Conservation (phyloP, 2,888 invertebrate genomes). For the Tiphia femorata region DNA sequence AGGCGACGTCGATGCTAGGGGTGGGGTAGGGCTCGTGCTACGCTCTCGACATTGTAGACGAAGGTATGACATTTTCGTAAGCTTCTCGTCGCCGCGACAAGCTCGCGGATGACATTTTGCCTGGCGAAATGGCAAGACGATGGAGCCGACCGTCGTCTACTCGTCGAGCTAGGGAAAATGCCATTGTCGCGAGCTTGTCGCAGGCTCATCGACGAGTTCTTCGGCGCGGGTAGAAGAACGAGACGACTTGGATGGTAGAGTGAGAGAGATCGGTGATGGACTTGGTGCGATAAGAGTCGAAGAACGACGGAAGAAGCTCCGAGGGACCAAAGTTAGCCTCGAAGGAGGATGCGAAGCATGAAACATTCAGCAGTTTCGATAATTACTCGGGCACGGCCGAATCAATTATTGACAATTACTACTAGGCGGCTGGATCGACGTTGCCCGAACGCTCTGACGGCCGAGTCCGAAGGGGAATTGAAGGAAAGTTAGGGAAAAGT, state of each 20-base stretch:
- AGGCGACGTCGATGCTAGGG: too few relatives aligned
- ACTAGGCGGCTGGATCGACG: conserved; percentile 2
- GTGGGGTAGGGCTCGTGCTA: too few relatives aligned
- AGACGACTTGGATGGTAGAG: too few relatives aligned
- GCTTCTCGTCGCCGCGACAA: conserved; percentile 18
- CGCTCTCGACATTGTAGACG: conserved; percentile 9
- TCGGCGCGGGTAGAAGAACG: background rate
- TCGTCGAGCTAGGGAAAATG: conserved; percentile 37
- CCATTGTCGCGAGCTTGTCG: conserved; percentile 31
- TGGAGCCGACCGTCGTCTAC: conserved; percentile 12
- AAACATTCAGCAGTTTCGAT: conserved; percentile 7
- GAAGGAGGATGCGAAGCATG: background rate
- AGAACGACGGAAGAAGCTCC: background rate
- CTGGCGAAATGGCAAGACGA: conserved; percentile 39
- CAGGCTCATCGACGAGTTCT: conserved; percentile 1
- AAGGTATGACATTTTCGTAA: conserved; percentile 39
- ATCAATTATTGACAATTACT: conserved; percentile 15
- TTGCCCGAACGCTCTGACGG: background rate
- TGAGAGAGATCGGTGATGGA: too few relatives aligned
- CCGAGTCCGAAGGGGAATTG: too few relatives aligned
- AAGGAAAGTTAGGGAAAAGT: too few relatives aligned
- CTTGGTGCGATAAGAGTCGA: too few relatives aligned
- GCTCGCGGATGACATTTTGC: conserved; percentile 36
- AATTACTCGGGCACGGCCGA: conserved; percentile 4
- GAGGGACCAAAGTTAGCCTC: background rate